phyloP scores from a whole-genome alignment of 2,797 vertebrate genomes.

The Florisuga fusca region DNA sequence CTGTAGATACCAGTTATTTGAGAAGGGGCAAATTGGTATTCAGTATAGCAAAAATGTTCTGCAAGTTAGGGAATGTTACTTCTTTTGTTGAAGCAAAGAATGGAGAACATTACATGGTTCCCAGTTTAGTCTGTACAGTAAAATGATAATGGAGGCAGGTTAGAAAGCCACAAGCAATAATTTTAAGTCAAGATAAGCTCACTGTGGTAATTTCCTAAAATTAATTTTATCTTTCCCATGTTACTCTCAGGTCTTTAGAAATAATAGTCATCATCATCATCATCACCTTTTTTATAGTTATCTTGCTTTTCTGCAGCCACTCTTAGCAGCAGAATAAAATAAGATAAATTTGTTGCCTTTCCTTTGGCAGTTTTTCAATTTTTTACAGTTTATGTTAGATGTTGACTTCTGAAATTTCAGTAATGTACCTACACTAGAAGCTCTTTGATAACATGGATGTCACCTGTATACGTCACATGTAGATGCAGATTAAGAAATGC shows the following conservation, averaged over 20 bases:
- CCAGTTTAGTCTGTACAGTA: background rate
- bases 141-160: constrained; percentile 1
- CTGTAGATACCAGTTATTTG: background rate
- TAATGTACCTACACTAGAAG: background rate
- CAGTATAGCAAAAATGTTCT: background rate
- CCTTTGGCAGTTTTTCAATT: background rate
- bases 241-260: constrained; percentile 24
- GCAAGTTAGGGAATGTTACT: background rate
- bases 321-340: constrained; percentile 7
- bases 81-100: constrained; percentile 33
- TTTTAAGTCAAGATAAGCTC: constrained; percentile 10
- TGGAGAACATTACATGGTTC: constrained; percentile 1
- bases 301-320: background rate
- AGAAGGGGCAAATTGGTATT: background rate
- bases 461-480: background rate
- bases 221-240: background rate
- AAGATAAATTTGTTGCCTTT: background rate
- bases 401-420: background rate
- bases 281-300: background rate
- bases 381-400: background rate
- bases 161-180: background rate
- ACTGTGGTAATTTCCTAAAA: constrained; percentile 15
- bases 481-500: background rate
- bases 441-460: background rate
- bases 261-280: background rate